Base-by-base conservation (phyloP, 2,888 invertebrate genomes). In the Pyralis farinalis region DNA sequence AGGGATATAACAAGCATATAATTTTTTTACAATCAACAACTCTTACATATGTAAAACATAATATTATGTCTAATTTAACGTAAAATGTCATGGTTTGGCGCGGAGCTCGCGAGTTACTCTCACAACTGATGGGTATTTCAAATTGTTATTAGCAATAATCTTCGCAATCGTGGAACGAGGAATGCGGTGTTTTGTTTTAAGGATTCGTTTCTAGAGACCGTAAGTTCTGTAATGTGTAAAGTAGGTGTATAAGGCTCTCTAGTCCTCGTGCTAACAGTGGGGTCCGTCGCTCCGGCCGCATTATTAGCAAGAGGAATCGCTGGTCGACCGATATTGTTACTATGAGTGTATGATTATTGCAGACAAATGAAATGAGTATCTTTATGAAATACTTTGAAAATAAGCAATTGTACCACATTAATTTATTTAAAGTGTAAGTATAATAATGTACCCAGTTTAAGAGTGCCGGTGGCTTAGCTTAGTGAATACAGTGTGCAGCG, bases 1-100 rank as follows among this genome's bases (percentile, higher is more conserved):
- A 87, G 86, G 87, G 87, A 78, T 85, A 80, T 79, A 85, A 81
- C 83, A 86, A 80, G 75, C 85, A 69, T 85, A 83, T 85, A 84
- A 81, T 86, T 88, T 86, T 87, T 88, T 88, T 88, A 87, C 87
- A 86, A 88, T 87, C 87, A 87, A 86, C 84, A 83, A 81, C 82
- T 83, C 83, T 86, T 86, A 87, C 86, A 87, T 86, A 87, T 87
- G 86, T 88, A 87, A 85, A 87, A 88, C 86, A 85, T 85, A 87
- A 87, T 87, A 86, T 77, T 85, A 83, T 86, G 84, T 88, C 84
- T 88, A 86, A 85, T 84, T 87, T 86, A 87, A 87, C 79, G 73
- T 86, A 76, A 83, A 80, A 81, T 76, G 78, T 72, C 58, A 68
- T 66, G 75, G 78, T 66, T 63, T 54, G 73, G 57, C 74, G 75